Conservation (phyloP, 2,113 vertebrate genomes). For the Saguinus imperator region DNA sequence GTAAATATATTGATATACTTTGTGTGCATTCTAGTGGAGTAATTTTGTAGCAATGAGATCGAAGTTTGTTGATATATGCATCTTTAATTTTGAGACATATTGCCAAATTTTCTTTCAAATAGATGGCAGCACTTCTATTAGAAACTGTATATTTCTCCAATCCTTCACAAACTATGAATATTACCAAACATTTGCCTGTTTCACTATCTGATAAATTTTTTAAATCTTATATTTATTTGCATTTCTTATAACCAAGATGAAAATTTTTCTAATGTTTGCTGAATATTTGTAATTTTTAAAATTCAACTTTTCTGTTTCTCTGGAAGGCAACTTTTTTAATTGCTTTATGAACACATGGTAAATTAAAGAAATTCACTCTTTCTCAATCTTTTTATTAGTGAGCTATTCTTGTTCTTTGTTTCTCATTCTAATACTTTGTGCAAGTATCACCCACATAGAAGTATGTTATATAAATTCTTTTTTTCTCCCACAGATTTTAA, state of each 20-base stretch:
- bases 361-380: neutral
- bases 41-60: neutral
- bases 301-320: neutral
- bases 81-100: conserved; percentile 26
- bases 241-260: neutral
- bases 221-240: neutral
- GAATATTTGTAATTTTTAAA: neutral
- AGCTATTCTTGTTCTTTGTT: neutral
- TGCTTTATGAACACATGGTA: neutral
- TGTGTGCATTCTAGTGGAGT: neutral
- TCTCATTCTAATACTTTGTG: neutral
- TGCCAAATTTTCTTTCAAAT: conserved; percentile 27
- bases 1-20: neutral
- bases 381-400: neutral
- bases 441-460: neutral
- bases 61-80: neutral
- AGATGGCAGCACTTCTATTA: neutral
- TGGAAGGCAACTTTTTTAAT: neutral
- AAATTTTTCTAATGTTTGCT: neutral
- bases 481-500: neutral
- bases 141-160: neutral
- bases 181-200: neutral
- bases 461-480: neutral
- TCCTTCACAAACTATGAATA: neutral
- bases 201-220: neutral